Evolutionary conservation across 1,140 invertebrate genomes (phyloP), one percentile per base, ranked within the genome.

Genomic region (Eumaeus atala): DNA sequence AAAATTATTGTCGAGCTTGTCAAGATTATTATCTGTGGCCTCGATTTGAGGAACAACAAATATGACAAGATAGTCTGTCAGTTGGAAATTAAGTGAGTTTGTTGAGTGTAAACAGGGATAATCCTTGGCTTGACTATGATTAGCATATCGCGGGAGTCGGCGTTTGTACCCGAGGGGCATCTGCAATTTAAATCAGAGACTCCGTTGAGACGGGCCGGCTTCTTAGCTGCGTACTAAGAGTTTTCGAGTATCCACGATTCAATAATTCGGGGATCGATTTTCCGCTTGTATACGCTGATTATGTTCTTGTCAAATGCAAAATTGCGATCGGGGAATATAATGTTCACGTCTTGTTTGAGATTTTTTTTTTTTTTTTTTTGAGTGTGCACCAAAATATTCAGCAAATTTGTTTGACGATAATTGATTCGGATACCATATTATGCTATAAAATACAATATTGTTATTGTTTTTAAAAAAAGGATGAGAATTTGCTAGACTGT

Each of bases 91-190:
- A 86, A 86, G 80, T 83, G 76, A 84, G 77, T 86, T 86, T 83
- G 83, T 84, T 82, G 81, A 83, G 83, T 84, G 83, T 86, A 86
- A 86, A 86, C 80, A 83, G 80, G 83, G 80, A 84, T 86, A 83
- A 86, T 86, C 80, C 83, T 81, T 77, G 67, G 77, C 83, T 86
- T 81, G 80, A 70, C 79, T 83, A 78, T 86, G 83, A 86, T 86
- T 86, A 86, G 80, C 80, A 86, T 86, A 81, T 81, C 83, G 78
- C 77, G 77, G 75, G 58, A 74, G 77, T 81, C 78, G 77, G 70
- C 76, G 75, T 67, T 74, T 76, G 68, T 71, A 62, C 68, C 70
- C 73, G 64, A 65, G 70, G 67, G 75, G 61, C 71, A 86, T 84
- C 78, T 83, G 78, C 80, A 84, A 84, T 86, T 84, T 80, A 86